Base-by-base conservation (phyloP, 2,797 vertebrate species). In the Dendrocincla tyrannina region DNA sequence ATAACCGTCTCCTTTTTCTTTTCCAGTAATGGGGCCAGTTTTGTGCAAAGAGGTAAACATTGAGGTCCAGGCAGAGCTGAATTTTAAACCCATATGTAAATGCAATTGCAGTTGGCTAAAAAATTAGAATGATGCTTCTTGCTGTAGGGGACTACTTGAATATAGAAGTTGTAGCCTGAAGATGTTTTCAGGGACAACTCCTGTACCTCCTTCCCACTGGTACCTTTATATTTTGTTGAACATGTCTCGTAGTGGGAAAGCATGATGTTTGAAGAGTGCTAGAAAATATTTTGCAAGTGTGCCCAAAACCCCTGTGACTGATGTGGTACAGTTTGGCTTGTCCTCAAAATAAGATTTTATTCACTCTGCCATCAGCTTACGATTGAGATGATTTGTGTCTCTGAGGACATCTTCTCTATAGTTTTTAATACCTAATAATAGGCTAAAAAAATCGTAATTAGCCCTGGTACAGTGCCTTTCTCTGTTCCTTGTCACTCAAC, bases 1-100 rank as follows among this genome's bases (percentile, higher is more conserved):
- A 91, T 76, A 93, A 73, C 74, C 55, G 53, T 70, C 70, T 95
- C 32, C 55, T 87, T 91, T 92, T 93, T 81, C 82, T 85, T 92
- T 90, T 92, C 83, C 70, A 86, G 44, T 70, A 91, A 74, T 2
- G 2, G 47, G 64, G 67, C 74, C 76, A 91, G 59, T 67, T 91
- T 81, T 96, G 42, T 81, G 59, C 32, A 62, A 86, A 89, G 77
- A 50, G 56, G 35, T 78, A 81, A 73, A n/a, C 82, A 39, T 8
- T 76, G 76, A 76, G 32, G 47, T 81, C 85, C 70, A 63, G 56
- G 86, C 59, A 67, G 44, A 90, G 56, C 37, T 86, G 28, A 93
- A 35, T 75, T 87, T 78, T 89, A 93, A 80, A 82, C 14, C 13
- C 47, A 33, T 41, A 30, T 59, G 33, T 73, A 83, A 89, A 23